phyloP scores from a whole-genome alignment of 2,888 invertebrate species.

The Brachyptera risi region DNA sequence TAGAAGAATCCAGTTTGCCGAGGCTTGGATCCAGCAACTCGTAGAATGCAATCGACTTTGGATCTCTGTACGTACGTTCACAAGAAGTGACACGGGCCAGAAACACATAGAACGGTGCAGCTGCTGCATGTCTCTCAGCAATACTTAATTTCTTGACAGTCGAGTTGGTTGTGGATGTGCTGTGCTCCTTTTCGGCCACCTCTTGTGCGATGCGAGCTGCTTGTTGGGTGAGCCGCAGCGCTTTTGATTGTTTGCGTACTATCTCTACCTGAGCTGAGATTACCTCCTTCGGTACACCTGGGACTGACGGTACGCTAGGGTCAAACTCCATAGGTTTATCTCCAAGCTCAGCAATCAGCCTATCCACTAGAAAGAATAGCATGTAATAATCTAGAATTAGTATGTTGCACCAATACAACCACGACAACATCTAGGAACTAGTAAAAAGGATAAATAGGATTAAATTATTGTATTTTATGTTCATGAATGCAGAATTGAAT shows the following conservation, averaged over 20 bases:
- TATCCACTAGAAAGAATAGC: no score
- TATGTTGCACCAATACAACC: no score
- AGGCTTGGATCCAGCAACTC: constrained; percentile 76
- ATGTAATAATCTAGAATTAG: no score
- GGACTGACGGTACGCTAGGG: no score
- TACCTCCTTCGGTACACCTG: no score
- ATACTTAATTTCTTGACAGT: constrained; percentile 69
- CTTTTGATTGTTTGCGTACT: not conserved
- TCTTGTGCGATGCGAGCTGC: not conserved
- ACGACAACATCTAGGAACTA: no score
- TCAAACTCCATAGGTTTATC: no score
- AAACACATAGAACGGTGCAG: constrained; percentile 71
- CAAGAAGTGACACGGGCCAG: constrained; percentile 66
- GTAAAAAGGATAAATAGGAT: no score
- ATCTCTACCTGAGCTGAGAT: not conserved
- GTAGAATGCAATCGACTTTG: constrained; percentile 64
- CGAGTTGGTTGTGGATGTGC: not conserved
- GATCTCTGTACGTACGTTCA: constrained; percentile 58
- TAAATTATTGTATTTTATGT: no score
- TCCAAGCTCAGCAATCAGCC: no score
- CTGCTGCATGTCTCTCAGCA: constrained; percentile 60
- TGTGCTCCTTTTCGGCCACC: not conserved
- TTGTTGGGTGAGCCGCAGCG: not conserved
- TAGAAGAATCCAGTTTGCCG: constrained; percentile 65
- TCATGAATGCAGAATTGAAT: no score